Percentiles rank a stretch among this genome's conserved stretches.
Evolutionary conservation across 2,113 vertebrate genomes (phyloP).

Genomic region (Jacana jacana): DNA sequence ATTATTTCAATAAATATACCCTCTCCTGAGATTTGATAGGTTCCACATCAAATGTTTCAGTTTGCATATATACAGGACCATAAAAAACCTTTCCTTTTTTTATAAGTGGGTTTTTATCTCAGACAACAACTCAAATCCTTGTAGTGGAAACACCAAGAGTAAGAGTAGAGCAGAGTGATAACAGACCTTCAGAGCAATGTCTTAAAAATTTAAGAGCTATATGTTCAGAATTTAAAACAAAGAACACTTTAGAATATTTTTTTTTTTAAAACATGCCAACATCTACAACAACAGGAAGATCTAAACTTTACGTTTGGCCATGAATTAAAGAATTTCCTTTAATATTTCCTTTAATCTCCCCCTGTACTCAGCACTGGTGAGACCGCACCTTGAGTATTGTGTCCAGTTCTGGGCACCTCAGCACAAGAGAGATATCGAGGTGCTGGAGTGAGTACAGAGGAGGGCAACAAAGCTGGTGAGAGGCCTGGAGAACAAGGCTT

Average conservation of each 20-base stretch:
- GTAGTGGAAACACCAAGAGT: not conserved
- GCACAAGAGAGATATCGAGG: too few species aligned
- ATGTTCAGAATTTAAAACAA: not conserved
- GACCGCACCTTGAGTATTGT: too few species aligned
- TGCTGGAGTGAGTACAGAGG: too few species aligned
- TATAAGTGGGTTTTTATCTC: not conserved
- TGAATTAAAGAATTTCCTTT: not conserved
- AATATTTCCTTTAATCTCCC: too few species aligned
- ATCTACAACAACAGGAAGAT: not conserved
- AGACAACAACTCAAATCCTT: not conserved
- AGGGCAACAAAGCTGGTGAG: too few species aligned
- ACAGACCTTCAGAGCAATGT: not conserved
- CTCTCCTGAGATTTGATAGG: not conserved
- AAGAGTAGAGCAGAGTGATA: not conserved
- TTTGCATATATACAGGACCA: not conserved
- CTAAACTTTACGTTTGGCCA: not conserved
- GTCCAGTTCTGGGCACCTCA: too few species aligned
- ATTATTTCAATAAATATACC: not conserved
- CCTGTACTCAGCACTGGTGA: too few species aligned
- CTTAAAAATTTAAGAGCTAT: not conserved
- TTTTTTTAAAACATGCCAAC: not conserved
- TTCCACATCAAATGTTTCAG: not conserved
- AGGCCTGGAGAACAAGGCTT: too few species aligned
- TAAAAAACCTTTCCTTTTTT: not conserved
- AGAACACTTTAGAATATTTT: not conserved